Conservation (phyloP, 2,797 vertebrate genomes). For the Lepilemur septentrionalis region DNA sequence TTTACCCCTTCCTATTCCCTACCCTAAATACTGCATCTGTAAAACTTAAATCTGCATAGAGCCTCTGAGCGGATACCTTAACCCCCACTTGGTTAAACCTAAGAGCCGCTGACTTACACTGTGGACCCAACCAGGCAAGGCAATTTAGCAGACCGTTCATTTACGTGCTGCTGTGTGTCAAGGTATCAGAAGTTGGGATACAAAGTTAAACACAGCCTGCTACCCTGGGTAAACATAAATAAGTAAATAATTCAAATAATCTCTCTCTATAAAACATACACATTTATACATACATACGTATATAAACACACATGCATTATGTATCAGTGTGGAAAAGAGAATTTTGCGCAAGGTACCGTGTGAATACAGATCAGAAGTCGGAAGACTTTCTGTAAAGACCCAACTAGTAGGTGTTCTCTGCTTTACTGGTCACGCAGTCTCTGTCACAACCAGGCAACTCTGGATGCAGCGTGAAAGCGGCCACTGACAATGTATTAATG, state of each 20-base stretch:
- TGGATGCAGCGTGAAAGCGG: accelerated
- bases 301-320: accelerated
- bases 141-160: background rate
- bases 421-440: background rate
- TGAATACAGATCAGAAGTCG: too few relatives aligned
- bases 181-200: background rate
- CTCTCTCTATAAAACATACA: background rate
- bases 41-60: background rate
- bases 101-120: background rate
- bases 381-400: background rate
- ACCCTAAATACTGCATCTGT: accelerated
- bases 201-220: accelerated
- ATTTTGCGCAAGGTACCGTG: background rate
- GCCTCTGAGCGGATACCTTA: accelerated
- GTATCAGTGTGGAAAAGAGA: background rate
- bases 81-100: background rate
- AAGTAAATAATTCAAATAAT: background rate
- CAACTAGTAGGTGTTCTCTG: background rate
- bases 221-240: background rate
- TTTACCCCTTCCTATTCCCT: accelerated
- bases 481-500: accelerated
- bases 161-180: too few relatives aligned
- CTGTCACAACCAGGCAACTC: background rate
- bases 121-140: background rate
- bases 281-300: background rate